These are phyloP conservation scores for Neoseiulus cucumeris DNA, from an alignment of 1,140 invertebrate genomes.

Conservation along the genomic window DNA sequence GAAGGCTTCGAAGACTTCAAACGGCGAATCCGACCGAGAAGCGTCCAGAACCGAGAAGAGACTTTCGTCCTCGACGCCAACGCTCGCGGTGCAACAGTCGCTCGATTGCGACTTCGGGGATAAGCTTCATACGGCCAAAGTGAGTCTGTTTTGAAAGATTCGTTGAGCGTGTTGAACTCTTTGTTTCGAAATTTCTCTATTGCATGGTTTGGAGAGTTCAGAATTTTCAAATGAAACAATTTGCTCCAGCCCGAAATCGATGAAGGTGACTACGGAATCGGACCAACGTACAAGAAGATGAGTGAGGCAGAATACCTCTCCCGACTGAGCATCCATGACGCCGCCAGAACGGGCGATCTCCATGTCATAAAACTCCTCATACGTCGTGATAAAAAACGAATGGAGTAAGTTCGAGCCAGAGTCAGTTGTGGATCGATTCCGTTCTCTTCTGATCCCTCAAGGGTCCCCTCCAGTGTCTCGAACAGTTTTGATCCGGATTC, in stretches of 20 bases:
- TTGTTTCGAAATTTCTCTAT: no score
- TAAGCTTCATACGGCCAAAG: slow-evolving; percentile 9
- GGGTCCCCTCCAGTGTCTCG: background rate
- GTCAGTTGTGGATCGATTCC: background rate
- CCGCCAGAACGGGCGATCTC: slow-evolving; percentile 18
- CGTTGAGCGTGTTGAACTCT: no score
- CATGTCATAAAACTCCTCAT: slow-evolving; percentile 18
- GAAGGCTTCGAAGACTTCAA: background rate
- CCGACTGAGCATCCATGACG: slow-evolving; percentile 19
- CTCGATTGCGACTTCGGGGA: slow-evolving; percentile 11
- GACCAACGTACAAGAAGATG: slow-evolving; percentile 7
- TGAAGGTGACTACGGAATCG: slow-evolving; percentile 7
- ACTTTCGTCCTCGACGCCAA: slow-evolving; percentile 1
- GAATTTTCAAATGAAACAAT: no score
- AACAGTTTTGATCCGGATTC: background rate
- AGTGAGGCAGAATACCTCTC: slow-evolving; percentile 18
- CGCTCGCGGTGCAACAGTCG: background rate
- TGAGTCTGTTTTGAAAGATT: no score
- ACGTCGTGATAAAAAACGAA: slow-evolving; percentile 17
- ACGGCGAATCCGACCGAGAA: background rate
- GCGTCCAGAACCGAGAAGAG: background rate
- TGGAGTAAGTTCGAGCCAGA: slow-evolving; percentile 17
- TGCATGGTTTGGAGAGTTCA: no score
- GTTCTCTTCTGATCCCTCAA: no score
- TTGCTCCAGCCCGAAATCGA: slow-evolving; percentile 7